A percentile compares a stretch with the other conserved stretches of the same genome.
phyloP scores from a whole-genome alignment of 2,888 invertebrate genomes.

The Troilus luridus region DNA sequence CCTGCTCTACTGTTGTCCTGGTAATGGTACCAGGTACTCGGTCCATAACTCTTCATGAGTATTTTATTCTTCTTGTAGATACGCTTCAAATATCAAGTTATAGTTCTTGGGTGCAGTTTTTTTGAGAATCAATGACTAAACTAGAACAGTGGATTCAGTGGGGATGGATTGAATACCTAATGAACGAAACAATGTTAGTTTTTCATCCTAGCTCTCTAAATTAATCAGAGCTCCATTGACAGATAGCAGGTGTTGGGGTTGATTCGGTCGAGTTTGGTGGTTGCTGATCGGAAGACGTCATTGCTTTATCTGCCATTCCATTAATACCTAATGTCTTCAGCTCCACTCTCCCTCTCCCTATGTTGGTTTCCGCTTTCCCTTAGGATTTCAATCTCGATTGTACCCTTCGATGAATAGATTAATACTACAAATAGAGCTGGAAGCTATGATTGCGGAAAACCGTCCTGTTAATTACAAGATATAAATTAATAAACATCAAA shows the following conservation, averaged over 20 bases:
- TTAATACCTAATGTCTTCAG: neutral
- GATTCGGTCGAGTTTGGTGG: neutral
- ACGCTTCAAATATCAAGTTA: too few relatives aligned
- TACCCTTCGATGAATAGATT: neutral
- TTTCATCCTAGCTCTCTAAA: neutral
- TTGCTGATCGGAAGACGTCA: neutral
- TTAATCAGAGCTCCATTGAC: neutral
- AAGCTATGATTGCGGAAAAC: neutral
- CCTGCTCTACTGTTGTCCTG: too few relatives aligned
- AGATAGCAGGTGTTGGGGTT: neutral
- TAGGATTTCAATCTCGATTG: neutral
- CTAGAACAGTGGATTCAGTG: too few relatives aligned
- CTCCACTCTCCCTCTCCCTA: neutral
- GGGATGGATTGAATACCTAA: neutral
- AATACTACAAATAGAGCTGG: neutral
- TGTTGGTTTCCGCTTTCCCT: neutral
- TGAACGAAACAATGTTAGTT: neutral
- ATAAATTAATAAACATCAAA: too few relatives aligned
- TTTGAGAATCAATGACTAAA: too few relatives aligned
- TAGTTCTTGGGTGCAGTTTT: too few relatives aligned
- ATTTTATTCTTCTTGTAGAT: too few relatives aligned
- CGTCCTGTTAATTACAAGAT: too few relatives aligned
- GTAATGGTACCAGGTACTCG: too few relatives aligned
- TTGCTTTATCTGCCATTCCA: constrained; percentile 18
- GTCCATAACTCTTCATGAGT: too few relatives aligned